A percentile compares a stretch with the other conserved stretches of the same genome.
Conservation (phyloP, 2,797 vertebrate species). For the Presbytis comata region DNA sequence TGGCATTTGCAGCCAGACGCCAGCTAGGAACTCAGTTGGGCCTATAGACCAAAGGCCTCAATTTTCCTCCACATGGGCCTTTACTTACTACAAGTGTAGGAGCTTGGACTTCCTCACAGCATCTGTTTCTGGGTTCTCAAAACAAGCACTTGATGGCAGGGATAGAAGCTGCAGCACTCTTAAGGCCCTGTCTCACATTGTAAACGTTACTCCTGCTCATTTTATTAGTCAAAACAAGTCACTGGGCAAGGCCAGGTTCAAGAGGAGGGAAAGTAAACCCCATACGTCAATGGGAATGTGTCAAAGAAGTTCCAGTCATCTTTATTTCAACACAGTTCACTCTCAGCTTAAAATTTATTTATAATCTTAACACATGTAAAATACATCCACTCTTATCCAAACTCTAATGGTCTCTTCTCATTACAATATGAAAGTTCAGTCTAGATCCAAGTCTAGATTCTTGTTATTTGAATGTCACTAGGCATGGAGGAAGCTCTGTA, state of each 20-base stretch:
- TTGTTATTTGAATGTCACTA: neutral
- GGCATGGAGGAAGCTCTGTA: neutral
- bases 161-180: neutral
- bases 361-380: neutral
- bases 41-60: accelerated
- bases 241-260: neutral
- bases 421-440: neutral
- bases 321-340: neutral
- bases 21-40: neutral
- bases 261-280: neutral
- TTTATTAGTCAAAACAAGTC: neutral
- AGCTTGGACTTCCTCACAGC: neutral
- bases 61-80: neutral
- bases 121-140: neutral
- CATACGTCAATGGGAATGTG: neutral
- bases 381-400: neutral
- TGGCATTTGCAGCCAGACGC: neutral
- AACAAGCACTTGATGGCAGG: neutral
- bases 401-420: neutral
- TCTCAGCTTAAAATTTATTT: neutral
- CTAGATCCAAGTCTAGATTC: neutral
- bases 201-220: neutral
- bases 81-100: neutral
- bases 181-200: neutral
- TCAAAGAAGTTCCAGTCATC: neutral